phyloP scores from a whole-genome alignment of 2,888 invertebrate genomes.

The Sphaerophoria taeniata region DNA sequence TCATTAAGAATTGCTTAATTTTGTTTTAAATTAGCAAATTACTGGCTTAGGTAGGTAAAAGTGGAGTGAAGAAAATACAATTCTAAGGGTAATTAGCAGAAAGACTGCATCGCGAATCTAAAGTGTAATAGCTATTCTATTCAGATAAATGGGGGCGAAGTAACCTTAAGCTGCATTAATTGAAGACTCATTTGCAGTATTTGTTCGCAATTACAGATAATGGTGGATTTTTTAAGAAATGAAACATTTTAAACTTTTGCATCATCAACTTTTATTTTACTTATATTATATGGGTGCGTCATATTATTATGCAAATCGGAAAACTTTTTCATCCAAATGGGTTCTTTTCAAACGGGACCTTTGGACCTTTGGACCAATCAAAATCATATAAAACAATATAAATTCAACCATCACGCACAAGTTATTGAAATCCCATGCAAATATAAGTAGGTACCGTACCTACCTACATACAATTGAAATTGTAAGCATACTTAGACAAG shows the following conservation, averaged over 20 bases:
- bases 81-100: conserved; percentile 70
- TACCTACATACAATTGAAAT: conserved; percentile 8
- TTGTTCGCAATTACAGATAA: conserved; percentile 64
- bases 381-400: background rate
- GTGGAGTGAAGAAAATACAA: conserved; percentile 35
- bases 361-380: background rate
- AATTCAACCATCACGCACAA: conserved; percentile 23
- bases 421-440: conserved; percentile 48
- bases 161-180: conserved; percentile 47
- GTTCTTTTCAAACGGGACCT: no score
- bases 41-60: background rate
- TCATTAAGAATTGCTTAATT: conserved; percentile 67
- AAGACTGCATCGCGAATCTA: conserved; percentile 61
- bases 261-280: background rate
- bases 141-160: conserved; percentile 57
- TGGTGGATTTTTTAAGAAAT: conserved; percentile 26
- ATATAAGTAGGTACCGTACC: no score
- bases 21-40: conserved; percentile 58
- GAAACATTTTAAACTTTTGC: conserved; percentile 7
- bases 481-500: conserved; percentile 40
- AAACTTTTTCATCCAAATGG: no score
- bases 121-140: conserved; percentile 46
- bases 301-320: no score
- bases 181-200: conserved; percentile 51
- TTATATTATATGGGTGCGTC: no score